Conservation (phyloP, 64 coral and sea anemone genomes). For the Pocillopora verrucosa region DNA sequence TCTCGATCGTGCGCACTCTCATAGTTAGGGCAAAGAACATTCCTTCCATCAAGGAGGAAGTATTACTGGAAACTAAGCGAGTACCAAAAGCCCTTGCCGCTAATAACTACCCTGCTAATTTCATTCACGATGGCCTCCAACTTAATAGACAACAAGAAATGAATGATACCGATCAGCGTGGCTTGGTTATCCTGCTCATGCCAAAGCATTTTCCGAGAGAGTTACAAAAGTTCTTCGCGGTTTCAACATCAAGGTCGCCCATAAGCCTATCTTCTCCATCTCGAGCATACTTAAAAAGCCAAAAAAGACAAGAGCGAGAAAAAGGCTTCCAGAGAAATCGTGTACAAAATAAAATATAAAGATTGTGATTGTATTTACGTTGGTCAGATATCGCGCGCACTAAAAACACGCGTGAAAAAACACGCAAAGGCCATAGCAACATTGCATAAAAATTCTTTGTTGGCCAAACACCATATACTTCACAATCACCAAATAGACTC, state of each 20-base stretch:
- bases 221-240: background rate
- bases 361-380: background rate
- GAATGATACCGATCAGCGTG: background rate
- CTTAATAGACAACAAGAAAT: background rate
- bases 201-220: conserved; percentile 21
- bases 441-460: no score
- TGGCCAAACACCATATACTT: no score
- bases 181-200: conserved; percentile 5
- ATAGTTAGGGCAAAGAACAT: no score
- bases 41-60: no score
- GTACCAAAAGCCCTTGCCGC: background rate
- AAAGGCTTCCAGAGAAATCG: conserved; percentile 1
- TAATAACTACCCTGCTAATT: conserved; percentile 20
- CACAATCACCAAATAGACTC: no score
- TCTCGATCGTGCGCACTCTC: no score
- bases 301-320: background rate
- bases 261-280: no score
- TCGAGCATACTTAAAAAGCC: background rate
- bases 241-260: no score
- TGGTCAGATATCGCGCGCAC: no score
- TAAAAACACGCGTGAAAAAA: no score
- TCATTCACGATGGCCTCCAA: conserved; percentile 6
- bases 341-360: background rate
- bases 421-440: no score
- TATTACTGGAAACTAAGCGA: no score